phyloP scores from a whole-genome alignment of 2,888 invertebrate genomes.

The Plebejus argus region DNA sequence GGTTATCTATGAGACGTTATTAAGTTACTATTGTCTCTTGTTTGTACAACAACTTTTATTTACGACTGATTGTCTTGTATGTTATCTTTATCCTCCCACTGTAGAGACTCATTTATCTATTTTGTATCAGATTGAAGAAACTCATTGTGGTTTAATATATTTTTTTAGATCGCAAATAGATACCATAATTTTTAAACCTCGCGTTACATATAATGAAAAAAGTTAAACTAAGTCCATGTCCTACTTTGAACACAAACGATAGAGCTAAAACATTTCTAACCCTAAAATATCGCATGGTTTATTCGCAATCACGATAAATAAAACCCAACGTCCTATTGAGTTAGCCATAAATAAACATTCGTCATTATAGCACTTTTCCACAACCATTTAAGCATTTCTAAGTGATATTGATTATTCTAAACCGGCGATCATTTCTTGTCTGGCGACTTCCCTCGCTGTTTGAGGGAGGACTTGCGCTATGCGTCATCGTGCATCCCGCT shows the following conservation, averaged over 20 bases:
- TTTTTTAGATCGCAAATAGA: background rate
- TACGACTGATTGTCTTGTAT: conserved; percentile 30
- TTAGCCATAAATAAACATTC: conserved; percentile 36
- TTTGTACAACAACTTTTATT: conserved; percentile 29
- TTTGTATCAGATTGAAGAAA: conserved; percentile 34
- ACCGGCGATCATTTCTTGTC: conserved; percentile 44
- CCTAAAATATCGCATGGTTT: background rate
- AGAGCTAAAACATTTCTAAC: background rate
- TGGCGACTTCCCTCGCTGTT: conserved; percentile 44
- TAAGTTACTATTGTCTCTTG: conserved; percentile 25
- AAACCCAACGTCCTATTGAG: conserved; percentile 4
- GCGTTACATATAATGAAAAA: background rate
- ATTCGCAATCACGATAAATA: conserved; percentile 4
- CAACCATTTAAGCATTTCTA: conserved; percentile 34
- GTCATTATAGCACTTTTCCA: conserved; percentile 42
- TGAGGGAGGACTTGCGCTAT: conserved; percentile 67
- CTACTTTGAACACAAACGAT: background rate
- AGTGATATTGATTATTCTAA: conserved; percentile 65
- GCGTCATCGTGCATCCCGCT: conserved; percentile 53
- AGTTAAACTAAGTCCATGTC: background rate
- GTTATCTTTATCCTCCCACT: conserved; percentile 33
- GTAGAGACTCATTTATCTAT: conserved; percentile 23
- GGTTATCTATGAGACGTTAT: conserved; percentile 32
- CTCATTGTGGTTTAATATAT: conserved; percentile 8
- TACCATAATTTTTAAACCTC: background rate